A percentile compares a stretch with the other conserved stretches of the same genome.
Conservation (phyloP, 2,888 invertebrate species). For the Lomographa bimaculata region DNA sequence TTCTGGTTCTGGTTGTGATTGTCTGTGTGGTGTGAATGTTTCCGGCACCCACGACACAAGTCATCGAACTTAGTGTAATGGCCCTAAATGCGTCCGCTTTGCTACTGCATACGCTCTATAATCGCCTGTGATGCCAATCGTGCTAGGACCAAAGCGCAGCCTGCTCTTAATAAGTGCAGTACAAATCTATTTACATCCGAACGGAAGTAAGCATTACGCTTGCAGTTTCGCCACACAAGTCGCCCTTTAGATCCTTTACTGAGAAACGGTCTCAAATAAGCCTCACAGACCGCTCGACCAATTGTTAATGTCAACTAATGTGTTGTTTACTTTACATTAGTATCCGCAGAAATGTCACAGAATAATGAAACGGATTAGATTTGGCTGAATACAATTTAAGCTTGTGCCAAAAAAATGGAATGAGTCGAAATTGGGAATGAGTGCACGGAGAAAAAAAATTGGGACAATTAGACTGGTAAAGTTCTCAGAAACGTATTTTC, state of each 20-base stretch:
- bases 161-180: no score
- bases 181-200: constrained; percentile 49
- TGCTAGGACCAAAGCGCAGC: no score
- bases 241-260: constrained; percentile 62
- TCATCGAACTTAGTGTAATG: no score
- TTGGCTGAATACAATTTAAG: constrained; percentile 15
- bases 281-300: constrained; percentile 50
- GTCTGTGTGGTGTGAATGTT: no score
- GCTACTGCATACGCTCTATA: no score
- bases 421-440: not conserved
- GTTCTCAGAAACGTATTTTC: no score
- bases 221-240: constrained; percentile 69
- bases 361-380: constrained; percentile 42
- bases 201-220: constrained; percentile 57
- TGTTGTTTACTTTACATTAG: constrained; percentile 73
- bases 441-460: not conserved
- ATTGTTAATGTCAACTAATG: constrained; percentile 67
- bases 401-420: constrained; percentile 11
- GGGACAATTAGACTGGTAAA: no score
- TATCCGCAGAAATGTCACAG: constrained; percentile 31
- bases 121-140: no score
- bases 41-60: no score
- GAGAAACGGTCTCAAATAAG: constrained; percentile 67
- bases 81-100: no score
- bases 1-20: no score